Evolutionary conservation across 2,113 vertebrate species (phyloP), one percentile per base, ranked within the genome.

Genomic region (Gallinago jamesoni): DNA sequence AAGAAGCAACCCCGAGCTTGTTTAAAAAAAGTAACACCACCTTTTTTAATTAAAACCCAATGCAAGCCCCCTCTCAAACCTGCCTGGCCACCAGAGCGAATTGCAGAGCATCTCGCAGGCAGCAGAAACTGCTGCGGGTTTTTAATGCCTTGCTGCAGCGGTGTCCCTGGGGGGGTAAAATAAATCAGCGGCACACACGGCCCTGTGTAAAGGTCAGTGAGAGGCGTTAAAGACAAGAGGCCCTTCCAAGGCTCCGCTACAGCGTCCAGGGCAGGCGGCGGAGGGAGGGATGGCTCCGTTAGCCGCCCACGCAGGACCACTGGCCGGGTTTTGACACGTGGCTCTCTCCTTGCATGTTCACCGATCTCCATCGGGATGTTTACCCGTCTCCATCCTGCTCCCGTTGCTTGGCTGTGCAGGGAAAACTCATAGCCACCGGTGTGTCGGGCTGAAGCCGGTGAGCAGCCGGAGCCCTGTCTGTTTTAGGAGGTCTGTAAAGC

Each of bases 381-480:
- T 21, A 33, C 60, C 43, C 80, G 43, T 30, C 23, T 88, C 59
- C 56, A 22, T 20, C 7, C 4, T 7, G 11, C 47, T 47, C 6
- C 13, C 33, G 52, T 4, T 4, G 3, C 35, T 8, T 45, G 41
- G 25, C 17, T 60, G 62, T 66, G 67, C 57, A 73, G 72, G 64
- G 86, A 6, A 35, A 43, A 5, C 70, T 7, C 14, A 4, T n/a
- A 43, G 33, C 56, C 60, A 77, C 41, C 2, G 1, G 3, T 27
- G n/a, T 60, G 59, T 53, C 0, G 2, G 41, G 82, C 50, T 64
- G 63, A 91, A 33, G 7, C 10, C 3, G 2, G 67, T 1, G 10
- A 87, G 24, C 67, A 88, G 93, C 73, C 3, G 3, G 27, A 92
- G 74, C 64, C 24, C 6, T 3, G 18, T 12, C 25, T 55, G 30